Conservation (phyloP, 2,113 vertebrate species). For the Myocastor coypus region DNA sequence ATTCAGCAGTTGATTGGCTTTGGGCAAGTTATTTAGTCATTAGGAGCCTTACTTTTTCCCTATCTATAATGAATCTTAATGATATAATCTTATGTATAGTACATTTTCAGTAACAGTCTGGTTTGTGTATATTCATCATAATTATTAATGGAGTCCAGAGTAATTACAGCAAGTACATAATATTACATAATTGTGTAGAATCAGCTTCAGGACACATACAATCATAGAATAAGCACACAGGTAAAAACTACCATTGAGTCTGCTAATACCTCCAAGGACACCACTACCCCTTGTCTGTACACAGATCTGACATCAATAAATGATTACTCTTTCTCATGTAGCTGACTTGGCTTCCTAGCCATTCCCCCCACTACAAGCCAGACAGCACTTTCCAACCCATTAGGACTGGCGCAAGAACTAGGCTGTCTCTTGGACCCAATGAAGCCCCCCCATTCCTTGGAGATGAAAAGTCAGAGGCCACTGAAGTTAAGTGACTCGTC, state of each 20-base stretch:
- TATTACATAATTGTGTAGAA: not conserved
- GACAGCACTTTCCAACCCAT: not conserved
- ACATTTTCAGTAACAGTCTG: not conserved
- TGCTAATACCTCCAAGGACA: not conserved
- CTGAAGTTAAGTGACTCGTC: not conserved
- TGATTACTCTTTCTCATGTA: not conserved
- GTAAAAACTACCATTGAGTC: not conserved
- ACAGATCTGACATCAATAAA: not conserved
- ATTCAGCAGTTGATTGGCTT: not conserved
- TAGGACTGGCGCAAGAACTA: not conserved
- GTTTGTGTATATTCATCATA: not conserved
- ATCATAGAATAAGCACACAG: not conserved
- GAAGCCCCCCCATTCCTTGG: not conserved
- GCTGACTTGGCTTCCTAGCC: not conserved
- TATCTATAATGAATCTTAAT: not conserved
- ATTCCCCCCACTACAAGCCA: not conserved
- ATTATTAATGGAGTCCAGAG: not conserved
- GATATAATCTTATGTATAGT: not conserved
- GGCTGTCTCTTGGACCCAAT: not conserved
- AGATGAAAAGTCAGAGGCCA: not conserved
- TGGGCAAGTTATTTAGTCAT: not conserved
- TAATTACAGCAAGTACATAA: not conserved
- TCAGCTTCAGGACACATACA: not conserved
- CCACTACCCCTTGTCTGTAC: rapidly evolving
- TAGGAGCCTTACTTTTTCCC: not conserved